Evolutionary conservation across 2,113 vertebrate genomes (phyloP).

Genomic region (Scatophagus argus): DNA sequence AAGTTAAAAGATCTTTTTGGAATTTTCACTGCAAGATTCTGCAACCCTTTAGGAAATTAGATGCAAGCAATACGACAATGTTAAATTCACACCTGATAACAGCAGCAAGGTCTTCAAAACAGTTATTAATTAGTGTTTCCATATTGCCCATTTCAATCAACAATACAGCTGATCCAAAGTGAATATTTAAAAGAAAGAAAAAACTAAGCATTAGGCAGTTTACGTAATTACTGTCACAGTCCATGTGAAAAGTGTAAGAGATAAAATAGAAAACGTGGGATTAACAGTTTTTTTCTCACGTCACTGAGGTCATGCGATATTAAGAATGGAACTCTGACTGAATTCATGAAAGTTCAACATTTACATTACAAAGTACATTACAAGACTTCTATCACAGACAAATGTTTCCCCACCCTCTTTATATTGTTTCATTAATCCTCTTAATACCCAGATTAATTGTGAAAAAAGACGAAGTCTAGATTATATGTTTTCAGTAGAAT

Average conservation of each 20-base stretch:
- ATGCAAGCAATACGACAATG: background rate
- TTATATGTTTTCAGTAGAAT: constrained; percentile 64
- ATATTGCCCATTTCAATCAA: background rate
- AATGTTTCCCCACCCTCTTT: constrained; percentile 18
- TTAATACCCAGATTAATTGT: constrained; percentile 56
- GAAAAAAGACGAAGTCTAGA: constrained; percentile 56
- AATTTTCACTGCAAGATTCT: background rate
- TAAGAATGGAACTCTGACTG: constrained; percentile 5
- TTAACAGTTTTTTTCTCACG: constrained; percentile 4
- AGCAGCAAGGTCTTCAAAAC: background rate
- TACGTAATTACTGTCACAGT: constrained; percentile 11
- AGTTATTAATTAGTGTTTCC: background rate
- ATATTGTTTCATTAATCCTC: constrained; percentile 73
- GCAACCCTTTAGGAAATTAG: background rate
- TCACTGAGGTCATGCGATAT: constrained; percentile 12
- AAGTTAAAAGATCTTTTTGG: background rate
- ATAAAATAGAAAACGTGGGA: background rate
- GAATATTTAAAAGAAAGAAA: background rate
- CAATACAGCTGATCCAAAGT: background rate
- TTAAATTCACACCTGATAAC: background rate
- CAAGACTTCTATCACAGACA: constrained; percentile 15
- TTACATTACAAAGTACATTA: constrained; percentile 16
- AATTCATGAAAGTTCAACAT: constrained; percentile 30
- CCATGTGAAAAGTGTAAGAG: background rate
- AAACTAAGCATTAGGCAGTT: background rate